Base-by-base conservation (phyloP, 2,113 vertebrate genomes). In the Alligator sinensis region DNA sequence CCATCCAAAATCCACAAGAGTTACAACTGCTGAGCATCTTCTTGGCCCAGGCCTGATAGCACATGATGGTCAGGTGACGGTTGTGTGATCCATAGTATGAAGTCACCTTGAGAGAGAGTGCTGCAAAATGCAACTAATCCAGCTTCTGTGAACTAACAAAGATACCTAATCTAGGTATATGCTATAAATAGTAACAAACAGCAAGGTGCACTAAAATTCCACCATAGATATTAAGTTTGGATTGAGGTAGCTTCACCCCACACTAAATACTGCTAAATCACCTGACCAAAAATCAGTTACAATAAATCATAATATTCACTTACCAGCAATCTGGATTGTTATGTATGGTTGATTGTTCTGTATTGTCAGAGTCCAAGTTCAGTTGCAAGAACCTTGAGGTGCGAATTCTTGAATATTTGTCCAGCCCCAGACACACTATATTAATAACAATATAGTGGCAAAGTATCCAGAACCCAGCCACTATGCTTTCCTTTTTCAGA, bases 401-500 rank as follows among this genome's bases (percentile, higher is more conserved):
- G n/a, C 18, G n/a, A 12, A 78, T 18, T 58, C 55, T 61, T 25
- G 25, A 82, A 80, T 58, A 11, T 72, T n/a, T 77, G 25, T 74
- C 38, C 61, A 47, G 63, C 38, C 60, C 80, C 80, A 57, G 74
- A 85, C 30, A 82, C 30, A 82, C n/a, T 38, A 72, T 57, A 81
- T 62, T 81, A 87, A 75, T 72, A 57, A 63, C 47, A 80, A 66
- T 47, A n/a, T 59, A 78, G 84, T 87, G 85, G 90, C 84, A 64
- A 82, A 72, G 64, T 79, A 83, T 80, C 90, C 80, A 75, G 72
- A 87, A 85, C 80, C 70, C 85, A 87, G 80, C 84, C 85, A 83
- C 90, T 79, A 79, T 79, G 82, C 75, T 79, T 87, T 91, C 90
- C 90, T 91, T 82, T 87, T 91, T 91, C 66, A 91, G 90, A 82